Base-by-base conservation (phyloP, 2,113 vertebrate species). In the Varanus komodoensis region DNA sequence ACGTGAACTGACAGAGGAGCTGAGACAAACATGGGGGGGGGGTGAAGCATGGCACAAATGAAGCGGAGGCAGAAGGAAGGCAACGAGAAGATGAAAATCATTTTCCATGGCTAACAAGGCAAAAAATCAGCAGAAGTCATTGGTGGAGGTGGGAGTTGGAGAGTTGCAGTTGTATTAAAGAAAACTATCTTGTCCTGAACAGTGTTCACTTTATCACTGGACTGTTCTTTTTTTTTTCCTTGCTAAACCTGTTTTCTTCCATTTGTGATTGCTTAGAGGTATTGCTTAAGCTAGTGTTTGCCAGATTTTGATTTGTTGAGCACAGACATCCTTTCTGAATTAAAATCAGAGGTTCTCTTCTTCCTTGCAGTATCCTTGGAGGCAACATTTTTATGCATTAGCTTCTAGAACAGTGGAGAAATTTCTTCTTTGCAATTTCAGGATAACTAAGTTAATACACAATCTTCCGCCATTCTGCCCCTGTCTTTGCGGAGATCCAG, bases 1-100 rank as follows among this genome's bases (percentile, higher is more conserved):
- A 86, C 3, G 1, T 4, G 52, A 2, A 84, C 73, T 90, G 92
- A 90, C 92, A 85, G 91, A 61, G 82, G 68, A 64, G 11, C 4
- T n/a, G 71, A 74, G 68, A n/a, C 8, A 44, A 54, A 68, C 4
- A 83, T 38, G 12, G 3, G 2, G 3, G 78, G 64, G 80, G 87
- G 79, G 48, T 25, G 6, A 17, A 12, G 34, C 6, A 8, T 21
- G 19, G 44, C 73, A 84, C 1, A 23, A 17, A 6, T 21, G 15
- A 69, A 74, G 50, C 5, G 3, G 12, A 68, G 61, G 17, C 2
- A 50, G 1, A 48, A n/a, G 14, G 29, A 84, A 17, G 67, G 11
- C 52, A 8, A 32, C 7, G 29, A 8, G n/a, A 44, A 48, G 50
- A 44, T 83, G 87, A 7, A 78, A 85, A 34, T 69, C 21, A 15